phyloP scores from a whole-genome alignment of 2,113 vertebrate species.

The Pedionomus torquatus region DNA sequence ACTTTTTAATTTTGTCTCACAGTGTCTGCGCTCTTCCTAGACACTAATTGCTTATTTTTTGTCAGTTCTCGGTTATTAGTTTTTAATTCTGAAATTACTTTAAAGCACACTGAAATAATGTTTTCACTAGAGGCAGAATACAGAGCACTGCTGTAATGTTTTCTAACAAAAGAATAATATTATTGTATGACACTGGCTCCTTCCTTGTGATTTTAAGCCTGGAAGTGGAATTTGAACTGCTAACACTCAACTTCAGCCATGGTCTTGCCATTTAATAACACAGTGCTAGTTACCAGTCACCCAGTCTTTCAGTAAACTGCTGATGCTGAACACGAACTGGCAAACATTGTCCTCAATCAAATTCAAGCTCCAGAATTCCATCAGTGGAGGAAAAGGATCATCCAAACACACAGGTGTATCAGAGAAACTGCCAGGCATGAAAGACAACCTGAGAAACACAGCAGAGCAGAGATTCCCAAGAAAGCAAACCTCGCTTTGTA shows the following conservation, averaged over 20 bases:
- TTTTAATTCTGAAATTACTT: conserved; percentile 22
- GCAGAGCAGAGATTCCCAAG: neutral
- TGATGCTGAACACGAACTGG: neutral
- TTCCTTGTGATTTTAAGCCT: neutral
- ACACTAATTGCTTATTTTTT: conserved; percentile 13
- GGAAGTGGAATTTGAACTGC: neutral
- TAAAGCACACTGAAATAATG: neutral
- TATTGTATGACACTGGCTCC: neutral
- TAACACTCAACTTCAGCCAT: neutral
- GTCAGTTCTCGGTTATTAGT: neutral
- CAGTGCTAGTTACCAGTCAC: neutral
- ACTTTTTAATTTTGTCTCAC: neutral
- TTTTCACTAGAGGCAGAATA: neutral
- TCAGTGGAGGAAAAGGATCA: neutral
- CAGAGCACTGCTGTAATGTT: neutral
- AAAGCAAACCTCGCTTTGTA: neutral
- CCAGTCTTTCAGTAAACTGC: neutral
- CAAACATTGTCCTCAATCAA: neutral
- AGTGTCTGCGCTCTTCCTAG: neutral
- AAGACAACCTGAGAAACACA: neutral
- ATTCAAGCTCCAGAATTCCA: neutral
- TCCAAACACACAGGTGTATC: neutral
- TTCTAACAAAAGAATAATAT: neutral
- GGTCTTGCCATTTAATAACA: neutral
- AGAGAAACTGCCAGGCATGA: neutral